Evolutionary conservation across 2,113 vertebrate genomes (phyloP).

Genomic region (Synchiropus splendidus): DNA sequence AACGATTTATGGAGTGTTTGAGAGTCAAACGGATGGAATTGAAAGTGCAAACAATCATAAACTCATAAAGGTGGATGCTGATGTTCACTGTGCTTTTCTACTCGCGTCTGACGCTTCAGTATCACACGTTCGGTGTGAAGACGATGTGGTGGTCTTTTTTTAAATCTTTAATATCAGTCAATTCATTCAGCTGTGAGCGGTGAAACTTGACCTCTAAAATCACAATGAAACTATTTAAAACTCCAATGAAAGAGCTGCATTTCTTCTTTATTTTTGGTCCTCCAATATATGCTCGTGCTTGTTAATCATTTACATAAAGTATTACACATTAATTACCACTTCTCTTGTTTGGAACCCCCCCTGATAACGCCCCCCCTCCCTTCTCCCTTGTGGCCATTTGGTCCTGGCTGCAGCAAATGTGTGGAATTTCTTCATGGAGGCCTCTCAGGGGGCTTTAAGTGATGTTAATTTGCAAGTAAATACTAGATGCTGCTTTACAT

Average conservation of each 20-base stretch:
- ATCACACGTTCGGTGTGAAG: too few species aligned
- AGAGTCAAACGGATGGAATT: too few species aligned
- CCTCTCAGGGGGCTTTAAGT: conserved; percentile 45
- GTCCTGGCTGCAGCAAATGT: conserved; percentile 47
- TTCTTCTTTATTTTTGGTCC: conserved; percentile 4
- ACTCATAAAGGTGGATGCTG: too few species aligned
- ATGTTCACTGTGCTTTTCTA: too few species aligned
- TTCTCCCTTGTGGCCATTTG: conserved; percentile 40
- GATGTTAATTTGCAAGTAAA: conserved; percentile 63
- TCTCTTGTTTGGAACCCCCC: conserved; percentile 20
- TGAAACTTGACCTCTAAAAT: conserved; percentile 39
- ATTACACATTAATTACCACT: conserved; percentile 43
- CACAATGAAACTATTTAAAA: conserved; percentile 6
- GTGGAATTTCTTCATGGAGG: conserved; percentile 60
- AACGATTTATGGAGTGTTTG: too few species aligned
- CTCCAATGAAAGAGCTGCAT: conserved; percentile 7
- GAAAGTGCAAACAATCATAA: too few species aligned
- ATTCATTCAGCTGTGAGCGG: too few species aligned
- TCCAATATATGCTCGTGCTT: conserved; percentile 5
- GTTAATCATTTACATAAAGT: conserved; percentile 33
- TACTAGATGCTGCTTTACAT: conserved; percentile 27
- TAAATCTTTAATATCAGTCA: too few species aligned
- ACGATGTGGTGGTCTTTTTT: too few species aligned
- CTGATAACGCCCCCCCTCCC: not conserved
- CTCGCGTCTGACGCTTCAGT: too few species aligned